A percentile compares a stretch with the other conserved stretches of the same genome.
Evolutionary conservation across 2,888 invertebrate genomes (phyloP).

Genomic region (Xestia ashworthii): DNA sequence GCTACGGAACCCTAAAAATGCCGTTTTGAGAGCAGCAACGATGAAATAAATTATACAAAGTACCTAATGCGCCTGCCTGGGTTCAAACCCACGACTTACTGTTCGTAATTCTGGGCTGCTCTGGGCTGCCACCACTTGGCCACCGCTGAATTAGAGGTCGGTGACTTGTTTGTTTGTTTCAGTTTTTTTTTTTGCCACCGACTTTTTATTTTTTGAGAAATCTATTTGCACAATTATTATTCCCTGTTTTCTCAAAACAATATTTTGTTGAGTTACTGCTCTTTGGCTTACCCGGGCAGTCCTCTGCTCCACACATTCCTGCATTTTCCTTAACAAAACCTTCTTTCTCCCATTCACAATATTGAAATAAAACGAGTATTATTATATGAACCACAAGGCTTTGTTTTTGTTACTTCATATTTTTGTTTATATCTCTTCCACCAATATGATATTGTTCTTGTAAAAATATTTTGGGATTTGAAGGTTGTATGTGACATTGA

Average conservation of each 20-base stretch:
- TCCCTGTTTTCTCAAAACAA: neutral
- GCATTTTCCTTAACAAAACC: slow-evolving; percentile 53
- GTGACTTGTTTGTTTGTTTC: no score
- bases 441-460: neutral
- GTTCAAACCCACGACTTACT: no score
- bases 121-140: no score
- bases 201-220: neutral
- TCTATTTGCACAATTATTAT: neutral
- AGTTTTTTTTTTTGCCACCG: no score
- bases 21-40: no score
- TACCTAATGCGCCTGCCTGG: no score
- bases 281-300: neutral
- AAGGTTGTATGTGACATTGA: neutral
- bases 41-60: no score
- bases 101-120: no score
- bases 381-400: slow-evolving; percentile 26
- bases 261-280: neutral
- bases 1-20: no score
- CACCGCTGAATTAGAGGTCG: no score
- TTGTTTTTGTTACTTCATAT: slow-evolving; percentile 40
- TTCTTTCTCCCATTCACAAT: slow-evolving; percentile 22
- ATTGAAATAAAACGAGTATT: slow-evolving; percentile 38
- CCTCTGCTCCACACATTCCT: slow-evolving; percentile 6
- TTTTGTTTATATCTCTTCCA: slow-evolving; percentile 22
- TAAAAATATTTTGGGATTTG: neutral